Evolutionary conservation across 2,797 vertebrate species (phyloP).

Genomic region (Enteromius mattozi): DNA sequence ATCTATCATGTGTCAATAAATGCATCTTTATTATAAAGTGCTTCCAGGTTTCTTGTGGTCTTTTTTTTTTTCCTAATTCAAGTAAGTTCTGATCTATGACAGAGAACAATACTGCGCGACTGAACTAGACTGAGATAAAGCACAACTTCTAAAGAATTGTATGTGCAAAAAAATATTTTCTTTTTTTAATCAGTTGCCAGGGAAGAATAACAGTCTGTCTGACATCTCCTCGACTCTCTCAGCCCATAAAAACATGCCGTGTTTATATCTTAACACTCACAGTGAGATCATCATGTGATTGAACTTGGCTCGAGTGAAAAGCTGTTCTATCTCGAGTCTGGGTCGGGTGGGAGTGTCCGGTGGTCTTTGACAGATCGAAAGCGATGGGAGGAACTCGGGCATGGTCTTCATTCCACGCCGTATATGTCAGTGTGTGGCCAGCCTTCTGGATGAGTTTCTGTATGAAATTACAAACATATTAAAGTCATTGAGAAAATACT

Average conservation of each 20-base stretch:
- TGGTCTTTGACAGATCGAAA: not conserved
- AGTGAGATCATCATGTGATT: not conserved
- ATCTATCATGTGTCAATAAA: not conserved
- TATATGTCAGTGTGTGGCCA: not conserved
- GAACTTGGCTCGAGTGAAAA: not conserved
- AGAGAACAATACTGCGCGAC: not conserved
- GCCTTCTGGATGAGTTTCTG: not conserved
- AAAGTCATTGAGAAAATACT: not conserved
- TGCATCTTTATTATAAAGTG: not conserved
- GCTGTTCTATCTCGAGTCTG: not conserved
- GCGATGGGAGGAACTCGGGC: not conserved
- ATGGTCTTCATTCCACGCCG: not conserved
- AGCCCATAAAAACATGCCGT: not conserved
- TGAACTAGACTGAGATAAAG: not conserved
- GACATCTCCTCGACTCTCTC: not conserved
- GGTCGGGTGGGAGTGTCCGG: not conserved
- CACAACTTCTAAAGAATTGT: too few relatives aligned
- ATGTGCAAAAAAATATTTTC: not conserved
- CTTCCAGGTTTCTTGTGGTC: not conserved
- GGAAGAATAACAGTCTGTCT: not conserved
- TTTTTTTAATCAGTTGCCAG: not conserved
- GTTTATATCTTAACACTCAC: conserved; percentile 7
- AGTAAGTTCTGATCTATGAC: not conserved
- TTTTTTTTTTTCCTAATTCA: not conserved
- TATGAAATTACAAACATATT: not conserved